These are phyloP conservation scores for Eucera pruinosa DNA, from an alignment of 2,888 invertebrate species.

Conservation along the genomic window DNA sequence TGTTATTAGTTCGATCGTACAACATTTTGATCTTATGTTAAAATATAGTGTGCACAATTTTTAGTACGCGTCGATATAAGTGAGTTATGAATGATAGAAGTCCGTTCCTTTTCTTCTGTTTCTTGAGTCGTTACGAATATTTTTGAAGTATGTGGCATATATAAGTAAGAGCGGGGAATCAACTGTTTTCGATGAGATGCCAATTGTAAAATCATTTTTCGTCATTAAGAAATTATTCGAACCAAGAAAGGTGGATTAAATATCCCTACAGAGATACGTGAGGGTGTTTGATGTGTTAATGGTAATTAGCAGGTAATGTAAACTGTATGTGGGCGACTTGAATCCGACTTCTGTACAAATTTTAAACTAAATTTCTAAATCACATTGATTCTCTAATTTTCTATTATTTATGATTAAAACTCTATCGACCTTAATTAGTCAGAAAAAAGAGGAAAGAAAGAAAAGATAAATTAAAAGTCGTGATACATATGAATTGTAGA, in stretches of 20 bases:
- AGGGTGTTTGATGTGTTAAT: conserved; percentile 56
- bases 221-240: conserved; percentile 46
- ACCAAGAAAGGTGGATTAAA: conserved; percentile 51
- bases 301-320: conserved; percentile 67
- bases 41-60: conserved; percentile 52
- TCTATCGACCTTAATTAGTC: conserved; percentile 25
- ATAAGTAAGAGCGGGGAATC: conserved; percentile 29
- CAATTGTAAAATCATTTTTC: conserved; percentile 32
- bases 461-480: conserved; percentile 35
- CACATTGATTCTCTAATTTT: conserved; percentile 16
- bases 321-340: conserved; percentile 38
- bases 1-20: conserved; percentile 26
- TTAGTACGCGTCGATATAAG: conserved; percentile 42
- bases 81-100: conserved; percentile 29
- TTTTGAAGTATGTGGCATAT: conserved; percentile 26
- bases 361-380: conserved; percentile 40
- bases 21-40: conserved; percentile 33
- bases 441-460: conserved; percentile 1
- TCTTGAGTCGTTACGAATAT: conserved; percentile 38
- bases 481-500: conserved; percentile 69
- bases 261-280: conserved; percentile 57
- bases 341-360: conserved; percentile 52
- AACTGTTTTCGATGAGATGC: conserved; percentile 39
- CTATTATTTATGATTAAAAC: conserved; percentile 25
- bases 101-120: conserved; percentile 25